Percentiles rank a stretch among this genome's conserved stretches.
These are phyloP conservation scores for Serinus canaria DNA, from an alignment of 2,113 vertebrate species.

Conservation along the genomic window DNA sequence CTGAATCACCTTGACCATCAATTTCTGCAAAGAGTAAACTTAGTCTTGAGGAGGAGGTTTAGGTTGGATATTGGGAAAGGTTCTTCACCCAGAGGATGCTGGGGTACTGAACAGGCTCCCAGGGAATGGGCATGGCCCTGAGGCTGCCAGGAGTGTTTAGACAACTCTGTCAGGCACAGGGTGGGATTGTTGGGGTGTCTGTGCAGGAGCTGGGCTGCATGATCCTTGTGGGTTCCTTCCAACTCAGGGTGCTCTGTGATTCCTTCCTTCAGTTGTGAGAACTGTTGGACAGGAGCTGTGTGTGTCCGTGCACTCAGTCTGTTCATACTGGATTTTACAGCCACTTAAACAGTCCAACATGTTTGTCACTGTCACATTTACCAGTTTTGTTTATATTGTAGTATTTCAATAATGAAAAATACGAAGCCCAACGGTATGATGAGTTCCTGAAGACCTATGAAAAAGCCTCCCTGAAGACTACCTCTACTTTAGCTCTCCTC, in stretches of 20 bases:
- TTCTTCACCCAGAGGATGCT: background rate
- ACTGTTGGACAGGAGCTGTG: background rate
- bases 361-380: background rate
- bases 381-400: constrained; percentile 44
- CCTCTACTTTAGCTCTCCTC: constrained; percentile 89
- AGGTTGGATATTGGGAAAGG: background rate
- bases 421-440: constrained; percentile 93
- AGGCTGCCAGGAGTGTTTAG: background rate
- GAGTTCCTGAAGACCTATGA: constrained; percentile 90
- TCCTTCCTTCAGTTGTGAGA: background rate
- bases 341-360: rapidly evolving
- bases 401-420: constrained; percentile 99
- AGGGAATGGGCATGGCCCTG: rapidly evolving
- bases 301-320: background rate
- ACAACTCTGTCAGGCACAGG: rapidly evolving
- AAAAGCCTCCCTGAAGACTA: constrained; percentile 92
- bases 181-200: background rate
- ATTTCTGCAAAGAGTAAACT: background rate
- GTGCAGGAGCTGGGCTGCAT: background rate
- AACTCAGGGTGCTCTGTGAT: background rate
- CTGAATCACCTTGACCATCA: background rate
- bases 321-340: background rate
- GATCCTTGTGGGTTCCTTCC: background rate
- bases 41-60: background rate
- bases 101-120: background rate